These are phyloP conservation scores for Apotomis capreana DNA, from an alignment of 2,888 invertebrate genomes.

Conservation along the genomic window DNA sequence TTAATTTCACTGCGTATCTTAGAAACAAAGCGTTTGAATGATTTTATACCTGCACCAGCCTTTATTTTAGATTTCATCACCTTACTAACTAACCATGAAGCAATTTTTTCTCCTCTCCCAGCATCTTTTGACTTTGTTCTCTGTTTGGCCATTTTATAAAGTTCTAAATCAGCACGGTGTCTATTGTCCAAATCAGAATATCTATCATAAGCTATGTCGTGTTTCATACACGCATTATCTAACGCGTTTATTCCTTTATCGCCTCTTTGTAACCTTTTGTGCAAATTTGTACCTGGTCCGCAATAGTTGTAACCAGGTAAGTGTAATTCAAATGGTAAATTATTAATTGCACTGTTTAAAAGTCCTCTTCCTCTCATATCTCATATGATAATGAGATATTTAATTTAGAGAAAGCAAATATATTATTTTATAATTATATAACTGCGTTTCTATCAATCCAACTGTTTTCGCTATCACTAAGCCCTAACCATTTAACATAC, in stretches of 20 bases:
- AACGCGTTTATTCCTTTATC: not conserved
- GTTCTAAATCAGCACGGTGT: not conserved
- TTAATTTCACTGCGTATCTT: constrained; percentile 9
- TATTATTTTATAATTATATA: no score
- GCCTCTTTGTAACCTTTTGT: not conserved
- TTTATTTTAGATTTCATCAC: constrained; percentile 16
- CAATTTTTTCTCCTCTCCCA: constrained; percentile 9
- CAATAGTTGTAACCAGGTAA: no score
- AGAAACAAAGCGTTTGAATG: constrained; percentile 6
- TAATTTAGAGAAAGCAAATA: no score
- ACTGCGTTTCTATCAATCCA: no score
- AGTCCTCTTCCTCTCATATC: not conserved
- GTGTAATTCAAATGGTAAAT: no score
- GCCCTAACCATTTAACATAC: not conserved
- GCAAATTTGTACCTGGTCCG: not conserved
- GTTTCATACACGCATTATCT: not conserved
- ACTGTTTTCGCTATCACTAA: not conserved
- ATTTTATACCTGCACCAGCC: constrained; percentile 18
- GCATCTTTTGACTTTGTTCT: not conserved
- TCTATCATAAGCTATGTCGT: not conserved
- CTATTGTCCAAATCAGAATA: not conserved
- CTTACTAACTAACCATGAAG: constrained; percentile 15
- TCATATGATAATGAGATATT: no score
- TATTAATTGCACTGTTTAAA: no score
- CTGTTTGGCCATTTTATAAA: not conserved